Evolutionary conservation across 2,797 vertebrate species (phyloP).

Genomic region (Muscicapa comitata): DNA sequence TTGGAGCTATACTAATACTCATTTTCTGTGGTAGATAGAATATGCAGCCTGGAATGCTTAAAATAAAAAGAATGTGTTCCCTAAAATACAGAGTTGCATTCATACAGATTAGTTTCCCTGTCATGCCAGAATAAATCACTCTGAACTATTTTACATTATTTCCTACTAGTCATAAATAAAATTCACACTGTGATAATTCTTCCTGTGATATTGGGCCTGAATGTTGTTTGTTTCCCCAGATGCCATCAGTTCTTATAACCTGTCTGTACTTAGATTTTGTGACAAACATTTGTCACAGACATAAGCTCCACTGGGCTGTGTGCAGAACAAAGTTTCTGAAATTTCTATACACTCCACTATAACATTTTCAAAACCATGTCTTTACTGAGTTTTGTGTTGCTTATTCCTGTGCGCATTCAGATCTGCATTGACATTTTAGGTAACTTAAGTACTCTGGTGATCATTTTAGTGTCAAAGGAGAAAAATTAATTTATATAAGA

Average conservation of each 20-base stretch:
- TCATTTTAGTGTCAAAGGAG: background rate
- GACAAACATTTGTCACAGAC: background rate
- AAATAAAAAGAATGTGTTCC: background rate
- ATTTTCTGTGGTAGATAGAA: background rate
- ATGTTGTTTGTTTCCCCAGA: background rate
- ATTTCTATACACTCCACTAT: background rate
- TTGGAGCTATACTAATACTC: background rate
- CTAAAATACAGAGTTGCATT: background rate
- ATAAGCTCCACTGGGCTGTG: background rate
- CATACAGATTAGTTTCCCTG: background rate
- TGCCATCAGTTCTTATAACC: background rate
- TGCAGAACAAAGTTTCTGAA: background rate
- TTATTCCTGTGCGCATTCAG: background rate
- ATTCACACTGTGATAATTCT: background rate
- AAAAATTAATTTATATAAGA: background rate
- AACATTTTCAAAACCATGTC: background rate
- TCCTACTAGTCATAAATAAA: background rate
- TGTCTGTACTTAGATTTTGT: background rate
- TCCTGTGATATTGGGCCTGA: background rate
- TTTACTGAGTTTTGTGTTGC: background rate
- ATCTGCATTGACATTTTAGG: background rate
- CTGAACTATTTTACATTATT: background rate
- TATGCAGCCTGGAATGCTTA: background rate
- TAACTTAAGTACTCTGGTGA: background rate
- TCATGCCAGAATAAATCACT: background rate